Base-by-base conservation (phyloP, 2,797 vertebrate genomes). In the Cynopterus sphinx region DNA sequence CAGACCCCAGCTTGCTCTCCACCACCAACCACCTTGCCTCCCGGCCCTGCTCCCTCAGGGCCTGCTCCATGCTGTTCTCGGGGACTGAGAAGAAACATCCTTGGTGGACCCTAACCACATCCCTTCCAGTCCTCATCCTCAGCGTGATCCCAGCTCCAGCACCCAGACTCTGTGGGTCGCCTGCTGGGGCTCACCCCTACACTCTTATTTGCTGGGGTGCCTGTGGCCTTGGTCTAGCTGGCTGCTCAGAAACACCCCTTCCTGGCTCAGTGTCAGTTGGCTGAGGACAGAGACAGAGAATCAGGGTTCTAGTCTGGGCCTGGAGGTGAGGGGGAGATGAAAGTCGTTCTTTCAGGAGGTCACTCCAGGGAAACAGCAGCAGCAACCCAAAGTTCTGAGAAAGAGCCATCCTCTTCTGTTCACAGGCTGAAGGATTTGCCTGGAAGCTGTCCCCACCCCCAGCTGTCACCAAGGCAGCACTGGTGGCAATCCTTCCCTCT, bases 361-460 rank as follows among this genome's bases (percentile, higher is more conserved):
- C 92, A 94, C 43, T n/a, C 36, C 5, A 12, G 68, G 85, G 51
- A 78, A 43, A 78, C 9, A 2, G 10, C 68, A 71, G 68, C 68
- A 11, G 2, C 73, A 4, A 67, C 55, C 21, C 9, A 0, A 33
- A 39, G 46, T 95, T 92, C 90, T 96, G 90, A 93, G 90, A 51
- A 92, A 63, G 87, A 86, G 57, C 15, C 43, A 89, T 81, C 70
- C 6, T 51, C 55, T 59, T 93, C 0, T n/a, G 59, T 90, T 90
- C 91, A 49, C 63, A 55, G 87, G 73, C 90, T 9, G 17, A 43
- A 84, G 68, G 77, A 46, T 73, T 59, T 82, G 51, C 57, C 94
- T 79, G 77, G 85, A 90, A 71, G 36, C 63, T 15, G 2, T 79
- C 57, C 63, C 74, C 22, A 12, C 33, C 59, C 74, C 63, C 46